Evolutionary conservation across 2,888 invertebrate species (phyloP).

Genomic region (Candidula unifasciata): DNA sequence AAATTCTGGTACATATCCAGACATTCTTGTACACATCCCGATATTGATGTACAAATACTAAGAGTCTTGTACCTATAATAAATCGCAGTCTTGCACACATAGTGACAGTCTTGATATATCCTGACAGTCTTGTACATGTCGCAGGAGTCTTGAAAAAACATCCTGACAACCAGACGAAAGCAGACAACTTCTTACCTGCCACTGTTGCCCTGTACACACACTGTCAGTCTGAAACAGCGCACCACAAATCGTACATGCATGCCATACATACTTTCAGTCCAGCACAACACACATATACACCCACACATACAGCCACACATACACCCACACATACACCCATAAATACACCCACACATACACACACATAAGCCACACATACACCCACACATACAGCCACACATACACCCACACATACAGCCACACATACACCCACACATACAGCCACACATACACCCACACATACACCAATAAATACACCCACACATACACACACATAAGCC

Average conservation of each 20-base stretch:
- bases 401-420: slow-evolving; percentile 35
- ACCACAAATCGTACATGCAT: background rate
- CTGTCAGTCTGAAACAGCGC: too few relatives aligned
- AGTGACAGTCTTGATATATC: too few relatives aligned
- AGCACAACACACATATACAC: background rate
- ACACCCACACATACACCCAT: too few relatives aligned
- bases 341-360: slow-evolving; percentile 35
- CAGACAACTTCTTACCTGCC: too few relatives aligned
- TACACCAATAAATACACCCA: background rate
- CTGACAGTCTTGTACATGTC: too few relatives aligned
- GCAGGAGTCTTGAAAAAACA: too few relatives aligned
- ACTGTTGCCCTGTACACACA: too few relatives aligned
- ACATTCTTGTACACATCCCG: background rate
- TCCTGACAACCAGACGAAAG: too few relatives aligned
- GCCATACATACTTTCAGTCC: background rate
- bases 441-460: too few relatives aligned
- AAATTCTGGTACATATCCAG: too few relatives aligned
- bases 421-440: slow-evolving; percentile 31
- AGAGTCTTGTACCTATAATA: too few relatives aligned
- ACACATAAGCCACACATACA: slow-evolving; percentile 35
- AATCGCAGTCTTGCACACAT: too few relatives aligned
- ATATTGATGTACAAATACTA: background rate
- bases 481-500: slow-evolving; percentile 35
- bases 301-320: slow-evolving; percentile 40
- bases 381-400: slow-evolving; percentile 37